phyloP scores from a whole-genome alignment of 2,888 invertebrate species.

The Pheosia gnoma region DNA sequence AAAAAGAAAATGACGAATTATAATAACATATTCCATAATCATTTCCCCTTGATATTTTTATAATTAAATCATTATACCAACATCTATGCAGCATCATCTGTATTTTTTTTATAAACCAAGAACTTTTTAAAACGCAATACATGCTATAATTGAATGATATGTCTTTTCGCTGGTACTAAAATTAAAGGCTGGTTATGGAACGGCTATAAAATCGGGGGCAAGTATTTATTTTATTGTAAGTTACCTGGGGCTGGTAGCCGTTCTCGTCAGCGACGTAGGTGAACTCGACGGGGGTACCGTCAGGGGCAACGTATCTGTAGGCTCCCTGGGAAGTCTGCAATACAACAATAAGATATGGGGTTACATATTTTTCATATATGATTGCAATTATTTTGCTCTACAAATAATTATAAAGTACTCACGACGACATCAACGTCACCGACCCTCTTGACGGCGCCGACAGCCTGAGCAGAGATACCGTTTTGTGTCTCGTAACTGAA shows the following conservation, averaged over 20 bases:
- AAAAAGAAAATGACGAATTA: constrained; percentile 14
- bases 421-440: constrained; percentile 56
- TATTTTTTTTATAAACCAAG: no score
- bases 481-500: constrained; percentile 84
- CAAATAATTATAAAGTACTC: constrained; percentile 33
- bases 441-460: constrained; percentile 73
- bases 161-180: no score
- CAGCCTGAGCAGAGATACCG: constrained; percentile 80
- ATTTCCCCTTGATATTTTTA: no score
- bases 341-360: constrained; percentile 11
- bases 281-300: constrained; percentile 82
- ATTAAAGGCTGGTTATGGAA: no score
- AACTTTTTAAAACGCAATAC: no score
- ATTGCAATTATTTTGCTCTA: no score
- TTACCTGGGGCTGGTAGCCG: constrained; percentile 86
- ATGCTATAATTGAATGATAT: no score
- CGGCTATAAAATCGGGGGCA: no score
- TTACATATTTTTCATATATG: not conserved
- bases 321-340: constrained; percentile 72
- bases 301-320: constrained; percentile 79
- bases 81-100: no score
- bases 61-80: no score
- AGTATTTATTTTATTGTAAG: not conserved
- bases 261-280: constrained; percentile 87
- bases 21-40: not conserved